Percentiles rank a stretch among this genome's conserved stretches.
phyloP scores from a whole-genome alignment of 30 jellyfish, hydroid and myxozoan species.

The Chironex yamaguchii region DNA sequence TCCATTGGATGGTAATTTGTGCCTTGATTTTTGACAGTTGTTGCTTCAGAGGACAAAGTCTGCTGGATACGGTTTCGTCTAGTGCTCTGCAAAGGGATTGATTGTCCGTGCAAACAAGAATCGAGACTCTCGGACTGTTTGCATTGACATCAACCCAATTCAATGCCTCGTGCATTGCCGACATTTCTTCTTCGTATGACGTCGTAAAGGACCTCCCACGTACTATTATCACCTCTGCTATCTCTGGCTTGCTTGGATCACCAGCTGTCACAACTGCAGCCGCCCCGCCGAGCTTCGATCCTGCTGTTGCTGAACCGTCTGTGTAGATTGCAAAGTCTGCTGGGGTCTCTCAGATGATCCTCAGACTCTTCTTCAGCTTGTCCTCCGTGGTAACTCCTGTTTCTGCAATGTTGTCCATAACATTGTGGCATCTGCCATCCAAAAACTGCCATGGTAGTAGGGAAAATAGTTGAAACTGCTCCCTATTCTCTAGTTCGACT shows the following conservation, averaged over 20 bases:
- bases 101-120: conserved; percentile 12
- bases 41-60: background rate
- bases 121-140: background rate
- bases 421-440: background rate
- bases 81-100: conserved; percentile 45
- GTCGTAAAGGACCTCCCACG: conserved; percentile 12
- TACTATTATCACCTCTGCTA: conserved; percentile 2
- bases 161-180: conserved; percentile 11
- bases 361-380: background rate
- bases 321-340: conserved; percentile 16
- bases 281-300: conserved; percentile 27
- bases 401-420: background rate
- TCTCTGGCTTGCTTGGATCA: conserved; percentile 23
- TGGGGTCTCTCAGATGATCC: background rate
- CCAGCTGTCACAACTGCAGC: conserved; percentile 15
- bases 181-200: conserved; percentile 12
- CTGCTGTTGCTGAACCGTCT: conserved; percentile 34
- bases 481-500: conserved; percentile 1
- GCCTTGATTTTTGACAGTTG: background rate
- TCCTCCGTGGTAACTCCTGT: background rate
- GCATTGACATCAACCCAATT: background rate
- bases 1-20: conserved; percentile 9
- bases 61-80: background rate
- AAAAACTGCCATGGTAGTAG: background rate
- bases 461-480: background rate